Evolutionary conservation across 2,797 vertebrate species (phyloP).

Genomic region (Karalla daura): DNA sequence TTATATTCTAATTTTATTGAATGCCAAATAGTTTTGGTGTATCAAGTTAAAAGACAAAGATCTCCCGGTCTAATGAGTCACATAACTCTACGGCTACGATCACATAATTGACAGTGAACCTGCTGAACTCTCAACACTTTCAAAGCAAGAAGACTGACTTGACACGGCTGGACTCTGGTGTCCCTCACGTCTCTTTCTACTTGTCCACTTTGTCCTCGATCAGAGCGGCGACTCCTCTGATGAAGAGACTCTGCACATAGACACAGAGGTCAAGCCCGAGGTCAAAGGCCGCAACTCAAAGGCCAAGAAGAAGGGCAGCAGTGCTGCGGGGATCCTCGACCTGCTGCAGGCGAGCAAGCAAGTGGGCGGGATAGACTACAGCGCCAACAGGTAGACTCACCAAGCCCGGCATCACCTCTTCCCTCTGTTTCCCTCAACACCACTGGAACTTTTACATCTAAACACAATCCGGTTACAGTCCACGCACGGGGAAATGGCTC

Average conservation of each 20-base stretch:
- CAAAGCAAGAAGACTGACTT: neutral
- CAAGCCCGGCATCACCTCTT: neutral
- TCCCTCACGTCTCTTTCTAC: neutral
- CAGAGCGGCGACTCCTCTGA: conserved; percentile 93
- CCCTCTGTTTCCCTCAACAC: conserved; percentile 20
- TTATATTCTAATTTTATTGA: conserved; percentile 3
- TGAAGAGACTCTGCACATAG: conserved; percentile 96
- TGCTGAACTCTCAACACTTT: too few species aligned
- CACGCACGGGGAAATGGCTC: conserved; percentile 45
- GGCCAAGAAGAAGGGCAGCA: conserved; percentile 92
- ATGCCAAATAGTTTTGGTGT: neutral
- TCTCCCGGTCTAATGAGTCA: too few species aligned
- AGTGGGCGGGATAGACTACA: conserved; percentile 97
- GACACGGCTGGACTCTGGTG: neutral
- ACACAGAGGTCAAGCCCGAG: conserved; percentile 89
- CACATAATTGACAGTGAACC: too few species aligned
- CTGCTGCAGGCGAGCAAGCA: conserved; percentile 98
- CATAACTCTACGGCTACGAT: too few species aligned
- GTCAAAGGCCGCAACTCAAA: conserved; percentile 90
- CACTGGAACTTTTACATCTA: conserved; percentile 11
- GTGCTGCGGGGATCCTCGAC: conserved; percentile 93
- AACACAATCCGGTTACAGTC: conserved; percentile 24
- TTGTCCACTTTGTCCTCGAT: conserved; percentile 18
- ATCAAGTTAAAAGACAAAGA: neutral
- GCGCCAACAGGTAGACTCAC: conserved; percentile 91